Evolutionary conservation across 2,113 vertebrate species (phyloP).

Genomic region (Cranoglanis bouderius): DNA sequence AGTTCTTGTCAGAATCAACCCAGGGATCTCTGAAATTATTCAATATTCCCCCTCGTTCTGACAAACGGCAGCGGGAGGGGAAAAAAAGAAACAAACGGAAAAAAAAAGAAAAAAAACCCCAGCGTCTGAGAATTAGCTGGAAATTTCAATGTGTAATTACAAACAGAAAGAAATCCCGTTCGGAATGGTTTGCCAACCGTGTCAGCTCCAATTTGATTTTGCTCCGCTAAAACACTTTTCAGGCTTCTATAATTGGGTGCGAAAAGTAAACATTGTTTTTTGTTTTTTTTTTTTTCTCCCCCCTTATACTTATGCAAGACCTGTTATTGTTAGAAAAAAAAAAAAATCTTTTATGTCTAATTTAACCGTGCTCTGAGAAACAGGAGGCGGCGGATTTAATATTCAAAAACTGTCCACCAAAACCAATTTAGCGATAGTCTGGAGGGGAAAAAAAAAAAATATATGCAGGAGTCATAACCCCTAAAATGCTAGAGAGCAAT

Average conservation of each 20-base stretch:
- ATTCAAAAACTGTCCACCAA: constrained; percentile 78
- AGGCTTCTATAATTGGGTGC: constrained; percentile 69
- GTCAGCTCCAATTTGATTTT: constrained; percentile 79
- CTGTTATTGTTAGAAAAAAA: constrained; percentile 71
- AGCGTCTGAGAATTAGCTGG: constrained; percentile 50
- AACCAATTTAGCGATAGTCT: constrained; percentile 80
- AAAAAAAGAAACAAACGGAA: background rate
- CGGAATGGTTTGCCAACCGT: constrained; percentile 78
- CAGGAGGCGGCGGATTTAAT: constrained; percentile 75
- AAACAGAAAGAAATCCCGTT: constrained; percentile 75
- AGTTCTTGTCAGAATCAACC: constrained; percentile 50
- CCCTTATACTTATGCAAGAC: constrained; percentile 74
- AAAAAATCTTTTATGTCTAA: constrained; percentile 75
- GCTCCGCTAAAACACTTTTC: constrained; percentile 76
- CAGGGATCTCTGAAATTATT: constrained; percentile 51
- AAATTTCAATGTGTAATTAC: constrained; percentile 79
- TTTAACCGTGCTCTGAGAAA: constrained; percentile 77
- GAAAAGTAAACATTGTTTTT: constrained; percentile 63
- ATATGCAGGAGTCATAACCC: constrained; percentile 68
- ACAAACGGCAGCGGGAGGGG: constrained; percentile 31
- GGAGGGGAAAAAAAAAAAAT: constrained; percentile 75
- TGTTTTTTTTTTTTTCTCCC: background rate
- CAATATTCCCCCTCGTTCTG: constrained; percentile 47
- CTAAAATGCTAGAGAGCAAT: constrained; percentile 70
- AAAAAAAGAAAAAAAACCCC: background rate